Evolutionary conservation across 2,888 invertebrate genomes (phyloP), one percentile per base, ranked within the genome.

Genomic region (Diogma glabrata): DNA sequence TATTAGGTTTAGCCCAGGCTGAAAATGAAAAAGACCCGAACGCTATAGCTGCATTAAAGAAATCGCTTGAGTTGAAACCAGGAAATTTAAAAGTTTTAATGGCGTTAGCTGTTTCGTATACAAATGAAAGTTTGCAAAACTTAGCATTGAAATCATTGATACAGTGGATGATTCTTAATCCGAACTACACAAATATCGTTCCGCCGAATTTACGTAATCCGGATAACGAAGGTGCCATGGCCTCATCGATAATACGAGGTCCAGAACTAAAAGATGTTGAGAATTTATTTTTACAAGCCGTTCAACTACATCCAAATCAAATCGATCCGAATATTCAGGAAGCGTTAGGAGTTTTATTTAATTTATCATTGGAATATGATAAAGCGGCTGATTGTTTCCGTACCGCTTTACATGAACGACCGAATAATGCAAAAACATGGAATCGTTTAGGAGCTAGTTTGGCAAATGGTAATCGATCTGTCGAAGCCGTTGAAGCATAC

Each of bases 1-100:
- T 87, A 28, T 72, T 95, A 46, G 95, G 95, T 9, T 86, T 85
- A 49, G 87, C 93, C 24, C 95, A 96, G 69, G 93, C 97, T 33
- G 94, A 97, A 75, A 99, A 99, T 73, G 99, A 99, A 73, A 94
- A 87, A 72, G 97, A 99, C 70, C 87, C 89, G 3, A 75, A 82
- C 58, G 94, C 94, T 9, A 97, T 99, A 60, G 81, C 87, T 45
- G 97, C 97, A 0, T 73, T 97, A 24, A 87, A 85, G 64, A 86
- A 82, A 67, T 92, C 93, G 53, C 65, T 93, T 47, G 77, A 81
- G 52, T 65, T 96, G 51, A 82, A 89, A 54, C 86, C 91, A 0
- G 74, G 77, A 9, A 92, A 94, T 67, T 71, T 85, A 47, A 78
- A 79, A 56, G 95, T 92, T 0, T 76, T 94, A 51, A 88, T 96